Conservation (phyloP, 2,113 vertebrate genomes). For the Oceanites oceanicus region DNA sequence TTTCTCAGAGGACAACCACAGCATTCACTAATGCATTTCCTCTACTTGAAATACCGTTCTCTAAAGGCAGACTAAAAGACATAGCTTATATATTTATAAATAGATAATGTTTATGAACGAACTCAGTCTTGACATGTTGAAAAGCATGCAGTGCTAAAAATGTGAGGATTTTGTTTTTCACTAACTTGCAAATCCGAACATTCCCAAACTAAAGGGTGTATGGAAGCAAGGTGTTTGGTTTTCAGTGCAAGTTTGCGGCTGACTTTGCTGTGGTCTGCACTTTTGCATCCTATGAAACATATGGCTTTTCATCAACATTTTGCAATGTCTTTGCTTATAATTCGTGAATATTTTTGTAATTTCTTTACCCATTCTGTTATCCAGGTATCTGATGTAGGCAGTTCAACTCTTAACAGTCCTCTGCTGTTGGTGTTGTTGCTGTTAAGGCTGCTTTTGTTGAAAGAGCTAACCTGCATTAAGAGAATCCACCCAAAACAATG, state of each 20-base stretch:
- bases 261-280: neutral
- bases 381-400: neutral
- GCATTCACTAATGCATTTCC: neutral
- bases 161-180: neutral
- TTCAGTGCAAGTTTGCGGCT: accelerated
- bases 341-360: neutral
- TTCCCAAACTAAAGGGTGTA: neutral
- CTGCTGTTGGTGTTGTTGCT: neutral
- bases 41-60: neutral
- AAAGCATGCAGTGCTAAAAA: neutral
- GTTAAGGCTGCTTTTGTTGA: neutral
- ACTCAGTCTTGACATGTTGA: neutral
- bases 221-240: neutral
- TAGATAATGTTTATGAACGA: neutral
- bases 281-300: neutral
- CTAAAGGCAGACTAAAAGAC: neutral
- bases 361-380: neutral
- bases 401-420: neutral
- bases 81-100: neutral
- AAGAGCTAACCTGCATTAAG: neutral
- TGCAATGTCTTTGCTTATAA: neutral
- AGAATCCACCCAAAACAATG: neutral
- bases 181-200: neutral
- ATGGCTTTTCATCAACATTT: neutral
- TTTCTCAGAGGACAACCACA: neutral